Evolutionary conservation across 37 sponge, comb jelly and placozoan genomes (phyloP).

Genomic region (Halichondria panicea): DNA sequence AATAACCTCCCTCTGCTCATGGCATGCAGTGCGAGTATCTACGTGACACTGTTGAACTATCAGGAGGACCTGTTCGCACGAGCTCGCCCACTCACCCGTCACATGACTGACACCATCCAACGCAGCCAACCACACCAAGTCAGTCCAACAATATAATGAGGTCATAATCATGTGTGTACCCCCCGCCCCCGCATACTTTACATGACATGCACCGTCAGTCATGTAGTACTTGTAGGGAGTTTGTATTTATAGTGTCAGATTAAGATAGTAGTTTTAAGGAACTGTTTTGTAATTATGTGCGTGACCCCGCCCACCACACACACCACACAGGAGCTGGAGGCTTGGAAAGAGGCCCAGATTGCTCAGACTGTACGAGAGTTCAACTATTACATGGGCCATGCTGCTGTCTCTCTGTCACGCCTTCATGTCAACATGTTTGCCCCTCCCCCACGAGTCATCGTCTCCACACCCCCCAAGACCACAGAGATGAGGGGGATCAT

Average conservation of each 20-base stretch:
- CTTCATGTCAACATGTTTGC: conserved; percentile 27
- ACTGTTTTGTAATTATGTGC: no score
- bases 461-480: conserved; percentile 8
- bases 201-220: no score
- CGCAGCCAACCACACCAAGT: no score
- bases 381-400: conserved; percentile 54
- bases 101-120: no score
- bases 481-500: conserved; percentile 41
- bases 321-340: conserved; percentile 8
- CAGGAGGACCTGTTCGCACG: no score
- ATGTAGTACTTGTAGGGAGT: background rate
- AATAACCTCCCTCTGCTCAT: no score
- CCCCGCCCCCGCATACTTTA: no score
- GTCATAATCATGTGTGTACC: no score
- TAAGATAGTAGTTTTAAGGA: background rate
- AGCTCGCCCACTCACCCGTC: no score
- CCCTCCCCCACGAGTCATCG: conserved; percentile 10
- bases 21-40: no score
- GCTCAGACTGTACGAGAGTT: conserved; percentile 40
- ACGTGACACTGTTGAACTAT: no score
- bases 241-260: background rate
- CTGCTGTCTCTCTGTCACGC: conserved; percentile 20
- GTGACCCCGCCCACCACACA: background rate
- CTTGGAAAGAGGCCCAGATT: background rate
- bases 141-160: no score